phyloP scores from a whole-genome alignment of 2,113 vertebrate species.

The Acinonyx jubatus region DNA sequence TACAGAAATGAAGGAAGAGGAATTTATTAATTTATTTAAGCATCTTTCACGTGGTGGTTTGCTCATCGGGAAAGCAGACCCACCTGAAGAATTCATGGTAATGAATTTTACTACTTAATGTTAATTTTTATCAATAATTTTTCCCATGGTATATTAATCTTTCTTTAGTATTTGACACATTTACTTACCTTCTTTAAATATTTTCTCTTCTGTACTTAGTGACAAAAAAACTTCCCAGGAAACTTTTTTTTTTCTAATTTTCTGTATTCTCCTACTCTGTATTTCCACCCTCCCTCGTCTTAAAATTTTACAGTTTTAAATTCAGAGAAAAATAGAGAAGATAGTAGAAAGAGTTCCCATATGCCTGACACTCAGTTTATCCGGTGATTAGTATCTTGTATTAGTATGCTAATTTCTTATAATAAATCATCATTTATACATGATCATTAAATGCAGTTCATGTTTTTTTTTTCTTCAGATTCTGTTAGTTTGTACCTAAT shows the following conservation, averaged over 20 bases:
- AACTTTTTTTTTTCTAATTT: neutral
- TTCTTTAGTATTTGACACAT: neutral
- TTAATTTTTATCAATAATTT: neutral
- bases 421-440: neutral
- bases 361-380: neutral
- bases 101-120: neutral
- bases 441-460: neutral
- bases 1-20: neutral
- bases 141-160: neutral
- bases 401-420: neutral
- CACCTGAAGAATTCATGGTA: neutral
- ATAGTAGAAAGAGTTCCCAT: neutral
- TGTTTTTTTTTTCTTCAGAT: neutral
- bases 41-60: neutral
- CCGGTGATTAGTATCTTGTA: neutral
- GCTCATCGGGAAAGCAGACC: neutral
- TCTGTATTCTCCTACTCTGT: neutral
- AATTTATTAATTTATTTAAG: conserved; percentile 52
- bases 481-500: neutral
- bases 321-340: neutral
- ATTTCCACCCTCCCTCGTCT: too few species aligned
- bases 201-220: neutral
- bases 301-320: neutral
- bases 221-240: neutral
- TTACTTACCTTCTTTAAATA: neutral